These are phyloP conservation scores for Brenthis hecate DNA, from an alignment of 2,888 invertebrate genomes.

Conservation along the genomic window DNA sequence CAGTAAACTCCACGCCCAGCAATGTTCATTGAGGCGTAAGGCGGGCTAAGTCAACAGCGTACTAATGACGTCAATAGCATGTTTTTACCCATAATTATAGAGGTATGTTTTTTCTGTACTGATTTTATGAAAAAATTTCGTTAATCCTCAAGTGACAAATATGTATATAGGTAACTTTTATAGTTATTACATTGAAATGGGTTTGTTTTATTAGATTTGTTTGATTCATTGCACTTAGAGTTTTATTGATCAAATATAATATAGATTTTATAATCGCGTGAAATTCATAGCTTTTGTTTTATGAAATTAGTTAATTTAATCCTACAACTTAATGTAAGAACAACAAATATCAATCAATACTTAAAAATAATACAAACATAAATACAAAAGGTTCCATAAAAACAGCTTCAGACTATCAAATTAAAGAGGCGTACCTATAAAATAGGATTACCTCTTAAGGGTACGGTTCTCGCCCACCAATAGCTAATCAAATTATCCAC, in stretches of 20 bases:
- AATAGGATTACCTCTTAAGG: conserved; percentile 72
- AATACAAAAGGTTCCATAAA: conserved; percentile 41
- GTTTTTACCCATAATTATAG: conserved; percentile 2
- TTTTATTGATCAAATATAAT: no score
- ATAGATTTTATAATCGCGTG: no score
- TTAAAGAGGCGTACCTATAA: conserved; percentile 61
- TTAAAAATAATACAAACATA: conserved; percentile 45
- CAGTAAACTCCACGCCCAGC: conserved; percentile 60
- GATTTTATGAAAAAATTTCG: background rate
- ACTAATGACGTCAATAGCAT: conserved; percentile 75
- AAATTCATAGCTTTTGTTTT: no score
- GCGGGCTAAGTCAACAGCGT: conserved; percentile 74
- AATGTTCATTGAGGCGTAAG: conserved; percentile 62
- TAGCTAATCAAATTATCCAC: conserved; percentile 76
- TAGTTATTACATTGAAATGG: background rate
- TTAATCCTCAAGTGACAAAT: background rate
- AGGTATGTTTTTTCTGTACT: background rate
- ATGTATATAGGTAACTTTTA: background rate
- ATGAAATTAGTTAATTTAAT: no score
- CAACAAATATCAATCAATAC: conserved; percentile 28
- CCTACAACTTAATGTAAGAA: no score
- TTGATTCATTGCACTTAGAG: background rate
- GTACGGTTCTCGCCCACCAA: conserved; percentile 68
- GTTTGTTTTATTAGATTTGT: background rate
- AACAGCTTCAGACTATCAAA: conserved; percentile 53